Evolutionary conservation across 2,888 invertebrate species (phyloP).

Genomic region (Acrobasis consociella): DNA sequence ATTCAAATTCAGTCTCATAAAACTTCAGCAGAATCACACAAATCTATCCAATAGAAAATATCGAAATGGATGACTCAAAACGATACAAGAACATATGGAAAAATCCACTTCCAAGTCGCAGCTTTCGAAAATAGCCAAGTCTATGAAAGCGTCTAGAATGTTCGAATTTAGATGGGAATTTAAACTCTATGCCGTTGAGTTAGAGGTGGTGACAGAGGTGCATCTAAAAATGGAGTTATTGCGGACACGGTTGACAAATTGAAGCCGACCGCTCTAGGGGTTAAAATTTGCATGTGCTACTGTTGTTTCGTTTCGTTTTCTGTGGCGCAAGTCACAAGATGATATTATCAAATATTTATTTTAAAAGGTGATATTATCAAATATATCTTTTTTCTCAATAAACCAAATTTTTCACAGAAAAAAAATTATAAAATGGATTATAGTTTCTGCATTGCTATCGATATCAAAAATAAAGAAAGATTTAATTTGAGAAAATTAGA

Average conservation of each 20-base stretch:
- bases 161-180: constrained; percentile 21
- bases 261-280: constrained; percentile 58
- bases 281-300: constrained; percentile 66
- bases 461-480: neutral
- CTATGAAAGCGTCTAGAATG: constrained; percentile 2
- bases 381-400: too few species aligned
- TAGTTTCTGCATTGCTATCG: too few species aligned
- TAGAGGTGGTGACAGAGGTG: constrained; percentile 16
- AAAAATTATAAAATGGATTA: too few species aligned
- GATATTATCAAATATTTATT: too few species aligned
- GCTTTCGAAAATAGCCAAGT: constrained; percentile 14
- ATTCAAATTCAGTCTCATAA: neutral
- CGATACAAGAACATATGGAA: constrained; percentile 16
- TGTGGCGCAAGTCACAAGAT: constrained; percentile 32
- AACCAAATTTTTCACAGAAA: too few species aligned
- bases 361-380: too few species aligned
- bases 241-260: constrained; percentile 63
- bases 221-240: constrained; percentile 35
- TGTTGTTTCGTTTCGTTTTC: constrained; percentile 43
- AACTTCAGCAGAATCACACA: neutral
- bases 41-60: constrained; percentile 5
- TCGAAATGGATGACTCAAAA: constrained; percentile 9
- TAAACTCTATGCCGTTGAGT: constrained; percentile 32
- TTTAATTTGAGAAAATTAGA: neutral
- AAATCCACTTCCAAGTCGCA: constrained; percentile 9